Percentiles rank a stretch among this genome's conserved stretches.
Evolutionary conservation across 2,113 vertebrate genomes (phyloP).

Genomic region (Mormoops blainvillei): DNA sequence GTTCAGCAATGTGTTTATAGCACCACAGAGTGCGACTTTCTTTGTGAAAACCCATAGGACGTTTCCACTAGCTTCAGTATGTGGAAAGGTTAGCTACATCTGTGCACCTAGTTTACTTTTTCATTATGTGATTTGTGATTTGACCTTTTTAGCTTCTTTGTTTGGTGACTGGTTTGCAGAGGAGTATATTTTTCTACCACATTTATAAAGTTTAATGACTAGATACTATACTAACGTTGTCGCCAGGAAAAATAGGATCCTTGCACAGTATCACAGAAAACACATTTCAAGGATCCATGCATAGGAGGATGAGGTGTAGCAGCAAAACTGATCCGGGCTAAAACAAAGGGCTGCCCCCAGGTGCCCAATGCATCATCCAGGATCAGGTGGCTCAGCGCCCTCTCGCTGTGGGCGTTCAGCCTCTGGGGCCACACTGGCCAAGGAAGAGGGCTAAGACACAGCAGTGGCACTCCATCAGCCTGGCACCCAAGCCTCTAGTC

Average conservation of each 20-base stretch:
- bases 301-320: neutral
- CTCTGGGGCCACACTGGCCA: neutral
- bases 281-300: neutral
- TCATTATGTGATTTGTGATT: neutral
- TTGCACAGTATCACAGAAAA: neutral
- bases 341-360: neutral
- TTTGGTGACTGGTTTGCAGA: neutral
- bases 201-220: neutral
- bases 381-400: neutral
- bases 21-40: neutral
- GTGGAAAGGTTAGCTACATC: neutral
- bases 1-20: neutral
- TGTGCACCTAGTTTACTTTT: neutral
- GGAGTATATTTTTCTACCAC: neutral
- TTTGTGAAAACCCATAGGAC: neutral
- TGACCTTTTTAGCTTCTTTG: neutral
- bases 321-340: neutral
- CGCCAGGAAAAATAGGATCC: neutral
- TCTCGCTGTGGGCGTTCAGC: neutral
- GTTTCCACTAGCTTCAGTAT: neutral
- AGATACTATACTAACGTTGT: neutral
- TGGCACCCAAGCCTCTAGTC: neutral
- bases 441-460: neutral
- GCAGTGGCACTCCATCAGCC: neutral
- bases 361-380: neutral